Percentiles rank a stretch among this genome's conserved stretches.
Conservation (phyloP, 2,113 vertebrate species). For the Sylvia atricapilla region DNA sequence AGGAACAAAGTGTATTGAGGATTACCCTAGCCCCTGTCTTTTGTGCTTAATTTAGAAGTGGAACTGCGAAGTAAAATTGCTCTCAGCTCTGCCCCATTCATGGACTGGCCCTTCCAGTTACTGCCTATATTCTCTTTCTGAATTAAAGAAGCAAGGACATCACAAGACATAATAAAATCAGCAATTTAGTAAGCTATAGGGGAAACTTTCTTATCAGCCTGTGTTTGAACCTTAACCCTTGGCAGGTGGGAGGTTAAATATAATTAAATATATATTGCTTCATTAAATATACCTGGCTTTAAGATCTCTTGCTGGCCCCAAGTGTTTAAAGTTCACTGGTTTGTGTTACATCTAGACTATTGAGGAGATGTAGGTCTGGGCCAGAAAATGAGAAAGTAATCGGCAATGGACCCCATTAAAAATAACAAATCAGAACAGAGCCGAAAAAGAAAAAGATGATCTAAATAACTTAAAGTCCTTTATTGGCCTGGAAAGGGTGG, state of each 20-base stretch:
- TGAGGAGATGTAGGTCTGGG: neutral
- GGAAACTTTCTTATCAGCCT: neutral
- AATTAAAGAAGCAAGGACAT: neutral
- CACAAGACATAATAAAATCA: neutral
- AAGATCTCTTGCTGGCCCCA: neutral
- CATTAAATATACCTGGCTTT: neutral
- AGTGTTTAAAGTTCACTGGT: neutral
- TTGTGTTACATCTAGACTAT: neutral
- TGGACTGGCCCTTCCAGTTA: neutral
- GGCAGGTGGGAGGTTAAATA: neutral
- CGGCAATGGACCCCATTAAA: neutral
- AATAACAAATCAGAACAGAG: neutral
- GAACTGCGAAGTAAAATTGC: neutral
- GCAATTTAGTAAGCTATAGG: neutral
- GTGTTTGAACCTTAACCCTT: neutral
- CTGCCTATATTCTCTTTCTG: neutral
- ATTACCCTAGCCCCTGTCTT: neutral
- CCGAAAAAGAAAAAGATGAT: neutral
- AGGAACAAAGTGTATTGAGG: neutral
- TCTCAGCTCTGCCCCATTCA: neutral
- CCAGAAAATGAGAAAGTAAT: constrained; percentile 1
- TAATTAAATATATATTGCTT: neutral
- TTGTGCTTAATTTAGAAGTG: neutral
- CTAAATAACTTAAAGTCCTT: neutral
- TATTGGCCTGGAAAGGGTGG: constrained; percentile 45